A percentile compares a stretch with the other conserved stretches of the same genome.
phyloP scores from a whole-genome alignment of 2,113 vertebrate genomes.

The Anhinga rufa region DNA sequence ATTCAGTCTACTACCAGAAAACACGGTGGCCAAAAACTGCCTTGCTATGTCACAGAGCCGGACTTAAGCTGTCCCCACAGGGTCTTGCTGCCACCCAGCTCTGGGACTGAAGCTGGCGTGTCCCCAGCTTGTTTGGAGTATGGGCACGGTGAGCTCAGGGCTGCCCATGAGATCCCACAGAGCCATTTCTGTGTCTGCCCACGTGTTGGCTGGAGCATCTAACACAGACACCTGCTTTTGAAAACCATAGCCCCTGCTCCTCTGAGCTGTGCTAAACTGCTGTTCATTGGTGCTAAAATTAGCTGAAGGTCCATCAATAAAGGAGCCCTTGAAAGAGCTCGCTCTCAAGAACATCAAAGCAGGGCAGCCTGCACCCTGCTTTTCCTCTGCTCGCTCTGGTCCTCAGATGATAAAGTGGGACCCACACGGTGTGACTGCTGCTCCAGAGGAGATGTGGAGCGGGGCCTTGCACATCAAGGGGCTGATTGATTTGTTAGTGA shows the following conservation, averaged over 20 bases:
- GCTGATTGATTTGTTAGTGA: background rate
- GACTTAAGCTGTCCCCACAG: background rate
- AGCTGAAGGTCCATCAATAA: background rate
- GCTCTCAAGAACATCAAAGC: background rate
- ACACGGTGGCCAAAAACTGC: background rate
- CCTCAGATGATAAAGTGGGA: background rate
- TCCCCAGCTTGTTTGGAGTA: background rate
- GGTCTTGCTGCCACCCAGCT: background rate
- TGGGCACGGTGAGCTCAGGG: background rate
- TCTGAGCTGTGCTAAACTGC: background rate
- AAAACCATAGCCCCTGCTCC: background rate
- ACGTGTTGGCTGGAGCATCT: background rate
- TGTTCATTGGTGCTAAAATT: background rate
- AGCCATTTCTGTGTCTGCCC: background rate
- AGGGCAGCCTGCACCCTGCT: background rate
- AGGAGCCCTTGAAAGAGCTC: background rate
- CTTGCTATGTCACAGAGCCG: background rate
- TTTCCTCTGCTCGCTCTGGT: background rate
- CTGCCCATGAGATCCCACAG: rapidly evolving
- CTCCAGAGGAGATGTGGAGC: background rate
- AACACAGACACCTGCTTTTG: background rate
- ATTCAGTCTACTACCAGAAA: no score
- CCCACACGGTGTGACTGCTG: background rate
- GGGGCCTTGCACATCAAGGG: background rate
- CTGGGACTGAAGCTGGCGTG: background rate